phyloP scores from a whole-genome alignment of 2,797 vertebrate genomes.

The Onychomys leucogaster region DNA sequence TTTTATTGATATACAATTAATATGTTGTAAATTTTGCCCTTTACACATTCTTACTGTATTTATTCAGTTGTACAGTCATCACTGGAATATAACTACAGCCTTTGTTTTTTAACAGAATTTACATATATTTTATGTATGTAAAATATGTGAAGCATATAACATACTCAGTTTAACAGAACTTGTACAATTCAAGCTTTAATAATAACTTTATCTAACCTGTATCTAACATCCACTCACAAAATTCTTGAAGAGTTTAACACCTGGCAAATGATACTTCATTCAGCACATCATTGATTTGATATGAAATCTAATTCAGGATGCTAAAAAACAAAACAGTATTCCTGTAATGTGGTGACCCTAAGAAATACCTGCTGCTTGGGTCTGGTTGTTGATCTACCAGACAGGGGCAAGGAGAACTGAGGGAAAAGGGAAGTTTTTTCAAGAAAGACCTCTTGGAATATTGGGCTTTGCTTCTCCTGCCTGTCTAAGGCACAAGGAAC shows the following conservation, averaged over 20 bases:
- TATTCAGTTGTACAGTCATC: not conserved
- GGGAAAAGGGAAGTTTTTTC: not conserved
- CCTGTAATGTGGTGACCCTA: not conserved
- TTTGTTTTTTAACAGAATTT: conserved; percentile 2
- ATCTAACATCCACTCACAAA: conserved; percentile 2
- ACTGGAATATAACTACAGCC: not conserved
- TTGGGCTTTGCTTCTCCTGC: not conserved
- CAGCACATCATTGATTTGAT: not conserved
- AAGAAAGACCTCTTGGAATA: not conserved
- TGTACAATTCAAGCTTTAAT: conserved; percentile 19
- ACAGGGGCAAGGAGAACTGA: not conserved
- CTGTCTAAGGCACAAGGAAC: not conserved
- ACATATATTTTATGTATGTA: not conserved
- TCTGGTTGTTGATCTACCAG: not conserved
- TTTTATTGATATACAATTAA: not conserved
- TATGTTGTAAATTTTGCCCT: not conserved
- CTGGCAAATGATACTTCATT: not conserved
- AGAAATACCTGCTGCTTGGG: not conserved
- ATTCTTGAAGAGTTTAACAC: conserved; percentile 3
- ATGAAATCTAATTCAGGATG: not conserved
- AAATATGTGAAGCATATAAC: not conserved
- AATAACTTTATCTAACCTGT: not conserved
- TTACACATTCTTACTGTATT: not conserved
- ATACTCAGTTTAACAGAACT: not conserved
- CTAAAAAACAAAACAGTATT: not conserved